These are phyloP conservation scores for Scaptomyza tumidula DNA, from an alignment of 2,888 invertebrate genomes.

Conservation along the genomic window DNA sequence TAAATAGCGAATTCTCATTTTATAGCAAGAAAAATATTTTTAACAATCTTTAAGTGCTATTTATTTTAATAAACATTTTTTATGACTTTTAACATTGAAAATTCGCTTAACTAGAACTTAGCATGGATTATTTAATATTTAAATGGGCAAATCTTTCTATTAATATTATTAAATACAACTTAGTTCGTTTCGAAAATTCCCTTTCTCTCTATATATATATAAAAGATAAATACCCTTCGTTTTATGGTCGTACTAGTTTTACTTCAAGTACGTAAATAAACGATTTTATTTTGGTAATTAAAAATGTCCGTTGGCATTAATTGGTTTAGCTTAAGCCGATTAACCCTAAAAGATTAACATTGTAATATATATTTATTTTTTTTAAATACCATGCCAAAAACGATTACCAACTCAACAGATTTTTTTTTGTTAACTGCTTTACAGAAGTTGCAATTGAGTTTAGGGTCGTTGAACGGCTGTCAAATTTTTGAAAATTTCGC, in stretches of 20 bases:
- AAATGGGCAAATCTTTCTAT: neutral
- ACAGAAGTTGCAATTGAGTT: conserved; percentile 3
- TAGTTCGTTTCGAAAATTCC: neutral
- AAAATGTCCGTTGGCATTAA: neutral
- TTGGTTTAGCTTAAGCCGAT: conserved; percentile 30
- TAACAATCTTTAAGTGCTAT: no score
- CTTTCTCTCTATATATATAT: neutral
- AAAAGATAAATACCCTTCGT: neutral
- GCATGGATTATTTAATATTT: no score
- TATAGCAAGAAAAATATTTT: no score
- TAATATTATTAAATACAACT: no score
- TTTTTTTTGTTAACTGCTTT: neutral
- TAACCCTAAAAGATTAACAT: neutral
- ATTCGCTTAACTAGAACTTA: no score
- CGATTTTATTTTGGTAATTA: neutral
- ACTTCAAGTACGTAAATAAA: neutral
- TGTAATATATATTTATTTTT: neutral
- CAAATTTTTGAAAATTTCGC: conserved; percentile 25
- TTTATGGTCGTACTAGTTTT: neutral
- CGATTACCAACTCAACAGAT: conserved; percentile 20
- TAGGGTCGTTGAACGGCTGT: conserved; percentile 39
- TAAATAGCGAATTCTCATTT: no score
- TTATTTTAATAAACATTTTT: no score
- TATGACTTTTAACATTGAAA: no score
- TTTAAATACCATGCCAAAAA: conserved; percentile 29